phyloP scores from a whole-genome alignment of 2,113 vertebrate genomes.

The Leucopsar rothschildi region DNA sequence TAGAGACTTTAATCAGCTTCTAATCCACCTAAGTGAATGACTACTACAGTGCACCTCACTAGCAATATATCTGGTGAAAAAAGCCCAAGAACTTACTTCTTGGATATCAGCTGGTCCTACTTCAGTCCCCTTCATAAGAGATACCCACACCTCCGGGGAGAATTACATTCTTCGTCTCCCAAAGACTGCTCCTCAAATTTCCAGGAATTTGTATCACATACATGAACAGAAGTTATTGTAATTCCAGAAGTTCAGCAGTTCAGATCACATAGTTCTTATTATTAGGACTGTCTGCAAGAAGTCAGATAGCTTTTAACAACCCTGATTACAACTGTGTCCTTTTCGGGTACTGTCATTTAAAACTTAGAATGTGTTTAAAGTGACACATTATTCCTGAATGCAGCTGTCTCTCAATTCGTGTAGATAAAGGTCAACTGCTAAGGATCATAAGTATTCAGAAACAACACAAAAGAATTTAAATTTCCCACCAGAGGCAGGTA shows the following conservation, averaged over 20 bases:
- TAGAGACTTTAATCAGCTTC: not conserved
- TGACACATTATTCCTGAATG: not conserved
- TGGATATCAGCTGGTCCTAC: not conserved
- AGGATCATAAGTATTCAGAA: not conserved
- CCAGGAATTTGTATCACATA: slow-evolving; percentile 10
- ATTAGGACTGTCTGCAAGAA: not conserved
- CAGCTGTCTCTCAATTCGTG: not conserved
- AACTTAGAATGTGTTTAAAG: not conserved
- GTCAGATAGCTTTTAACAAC: not conserved
- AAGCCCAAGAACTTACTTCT: not conserved
- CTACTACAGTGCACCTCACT: not conserved
- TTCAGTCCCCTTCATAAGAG: not conserved
- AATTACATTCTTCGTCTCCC: rapidly evolving
- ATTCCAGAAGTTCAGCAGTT: slow-evolving; percentile 8
- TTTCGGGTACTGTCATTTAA: not conserved
- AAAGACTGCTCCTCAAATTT: not conserved
- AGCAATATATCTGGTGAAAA: not conserved
- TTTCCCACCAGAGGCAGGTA: not conserved
- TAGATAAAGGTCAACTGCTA: not conserved
- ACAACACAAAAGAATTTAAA: not conserved
- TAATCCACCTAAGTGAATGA: not conserved
- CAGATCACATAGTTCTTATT: not conserved
- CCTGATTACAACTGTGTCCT: not conserved
- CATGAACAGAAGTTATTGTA: slow-evolving; percentile 17
- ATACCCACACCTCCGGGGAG: not conserved